phyloP scores from a whole-genome alignment of 2,797 vertebrate genomes.

The Crenichthys baileyi region DNA sequence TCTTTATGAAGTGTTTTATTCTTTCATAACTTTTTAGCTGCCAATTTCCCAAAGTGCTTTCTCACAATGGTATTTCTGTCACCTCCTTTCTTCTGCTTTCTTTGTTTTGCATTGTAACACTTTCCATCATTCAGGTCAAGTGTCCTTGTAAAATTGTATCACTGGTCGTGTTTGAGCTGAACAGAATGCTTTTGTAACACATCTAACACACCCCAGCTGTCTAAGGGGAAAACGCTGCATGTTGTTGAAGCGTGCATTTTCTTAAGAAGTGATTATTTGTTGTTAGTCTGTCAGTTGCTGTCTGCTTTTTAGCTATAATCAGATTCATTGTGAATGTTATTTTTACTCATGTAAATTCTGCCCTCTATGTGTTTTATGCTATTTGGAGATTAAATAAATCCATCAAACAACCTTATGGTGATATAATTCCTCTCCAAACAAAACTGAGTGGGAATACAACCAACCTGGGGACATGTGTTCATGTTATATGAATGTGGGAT shows the following conservation, averaged over 20 bases:
- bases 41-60: conserved; percentile 66
- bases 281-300: conserved; percentile 54
- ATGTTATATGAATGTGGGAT: conserved; percentile 29
- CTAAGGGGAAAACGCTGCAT: conserved; percentile 59
- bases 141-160: conserved; percentile 75
- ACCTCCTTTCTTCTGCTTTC: conserved; percentile 32
- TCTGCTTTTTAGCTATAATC: conserved; percentile 43
- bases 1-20: conserved; percentile 4
- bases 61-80: conserved; percentile 16
- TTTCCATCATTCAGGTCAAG: conserved; percentile 67
- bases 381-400: conserved; percentile 59
- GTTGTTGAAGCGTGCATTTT: conserved; percentile 52
- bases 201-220: conserved; percentile 43
- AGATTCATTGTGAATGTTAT: conserved; percentile 54
- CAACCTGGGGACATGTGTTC: conserved; percentile 15
- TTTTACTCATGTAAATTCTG: conserved; percentile 50
- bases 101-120: conserved; percentile 40
- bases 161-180: conserved; percentile 47
- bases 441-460: conserved; percentile 4
- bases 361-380: conserved; percentile 58
- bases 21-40: conserved; percentile 35
- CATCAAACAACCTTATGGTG: conserved; percentile 19
- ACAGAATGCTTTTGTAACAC: conserved; percentile 58
- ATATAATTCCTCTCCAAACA: conserved; percentile 33
- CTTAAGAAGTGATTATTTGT: conserved; percentile 36